phyloP scores from a whole-genome alignment of 2,888 invertebrate genomes.

The Boloria selene region DNA sequence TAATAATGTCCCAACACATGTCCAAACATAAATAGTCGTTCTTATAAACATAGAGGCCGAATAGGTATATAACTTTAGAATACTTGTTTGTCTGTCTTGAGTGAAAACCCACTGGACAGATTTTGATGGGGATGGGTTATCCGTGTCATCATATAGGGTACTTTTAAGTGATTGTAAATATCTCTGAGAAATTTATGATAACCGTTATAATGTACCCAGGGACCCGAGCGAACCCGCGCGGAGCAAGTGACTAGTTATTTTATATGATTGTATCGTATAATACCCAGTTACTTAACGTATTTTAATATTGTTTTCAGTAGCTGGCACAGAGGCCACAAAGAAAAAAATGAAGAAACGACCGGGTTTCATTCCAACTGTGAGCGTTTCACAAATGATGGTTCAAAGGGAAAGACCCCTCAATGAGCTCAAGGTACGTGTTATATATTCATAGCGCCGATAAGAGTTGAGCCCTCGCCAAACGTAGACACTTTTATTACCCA shows the following conservation, averaged over 20 bases:
- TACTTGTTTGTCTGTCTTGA: too few species aligned
- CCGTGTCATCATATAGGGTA: too few species aligned
- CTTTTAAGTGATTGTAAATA: too few species aligned
- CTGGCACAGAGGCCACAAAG: conserved; percentile 74
- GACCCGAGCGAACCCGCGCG: too few species aligned
- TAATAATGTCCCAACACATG: too few species aligned
- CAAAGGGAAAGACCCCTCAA: conserved; percentile 83
- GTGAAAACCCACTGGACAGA: too few species aligned
- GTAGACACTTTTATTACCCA: conserved; percentile 47
- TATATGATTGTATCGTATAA: neutral
- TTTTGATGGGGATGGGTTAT: too few species aligned
- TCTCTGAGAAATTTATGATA: too few species aligned
- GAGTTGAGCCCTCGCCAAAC: conserved; percentile 62
- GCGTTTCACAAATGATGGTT: conserved; percentile 85
- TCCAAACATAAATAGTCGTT: too few species aligned
- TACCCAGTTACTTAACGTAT: neutral
- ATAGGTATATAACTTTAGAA: too few species aligned
- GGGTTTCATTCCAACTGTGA: conserved; percentile 82
- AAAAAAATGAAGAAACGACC: conserved; percentile 86
- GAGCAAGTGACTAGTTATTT: neutral
- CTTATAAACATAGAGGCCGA: too few species aligned
- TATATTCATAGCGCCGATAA: conserved; percentile 61
- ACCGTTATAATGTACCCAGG: too few species aligned
- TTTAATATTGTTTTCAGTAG: conserved; percentile 49
- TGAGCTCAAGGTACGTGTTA: conserved; percentile 74